These are phyloP conservation scores for Lamellibrachia satsuma DNA, from an alignment of 2,888 invertebrate genomes.

Conservation along the genomic window DNA sequence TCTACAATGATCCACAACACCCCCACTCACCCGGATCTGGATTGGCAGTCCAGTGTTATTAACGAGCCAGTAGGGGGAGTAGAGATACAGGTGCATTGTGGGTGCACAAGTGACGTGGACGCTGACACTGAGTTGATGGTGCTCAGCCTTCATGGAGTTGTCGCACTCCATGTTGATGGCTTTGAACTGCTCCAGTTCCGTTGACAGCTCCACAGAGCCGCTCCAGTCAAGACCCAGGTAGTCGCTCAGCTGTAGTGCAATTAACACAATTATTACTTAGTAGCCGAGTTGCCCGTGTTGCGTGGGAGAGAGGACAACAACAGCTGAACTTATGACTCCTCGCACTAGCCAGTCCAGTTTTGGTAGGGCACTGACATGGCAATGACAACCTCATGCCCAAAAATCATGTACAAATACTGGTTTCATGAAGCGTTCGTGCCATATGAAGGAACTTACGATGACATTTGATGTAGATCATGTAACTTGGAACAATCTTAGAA, in stretches of 20 bases:
- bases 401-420: too few species aligned
- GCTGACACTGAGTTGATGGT: slow-evolving; percentile 76
- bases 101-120: slow-evolving; percentile 73
- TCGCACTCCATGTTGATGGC: slow-evolving; percentile 76
- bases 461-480: too few species aligned
- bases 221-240: slow-evolving; percentile 78
- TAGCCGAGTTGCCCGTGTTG: too few species aligned
- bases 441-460: too few species aligned
- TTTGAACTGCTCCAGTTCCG: slow-evolving; percentile 72
- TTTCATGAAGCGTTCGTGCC: too few species aligned
- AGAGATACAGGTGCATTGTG: slow-evolving; percentile 73
- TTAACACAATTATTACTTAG: background rate
- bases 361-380: background rate
- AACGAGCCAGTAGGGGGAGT: slow-evolving; percentile 64
- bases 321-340: too few species aligned
- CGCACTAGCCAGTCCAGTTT: too few species aligned
- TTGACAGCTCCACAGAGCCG: slow-evolving; percentile 76
- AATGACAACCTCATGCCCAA: background rate
- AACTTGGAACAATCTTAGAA: too few species aligned
- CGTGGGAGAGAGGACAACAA: too few species aligned
- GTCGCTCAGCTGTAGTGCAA: slow-evolving; percentile 68
- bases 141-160: slow-evolving; percentile 73
- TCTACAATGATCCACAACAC: background rate
- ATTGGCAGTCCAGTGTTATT: slow-evolving; percentile 62
- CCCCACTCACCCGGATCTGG: slow-evolving; percentile 76